Conservation (phyloP, 1,140 invertebrate genomes). For the Cylas formicarius region DNA sequence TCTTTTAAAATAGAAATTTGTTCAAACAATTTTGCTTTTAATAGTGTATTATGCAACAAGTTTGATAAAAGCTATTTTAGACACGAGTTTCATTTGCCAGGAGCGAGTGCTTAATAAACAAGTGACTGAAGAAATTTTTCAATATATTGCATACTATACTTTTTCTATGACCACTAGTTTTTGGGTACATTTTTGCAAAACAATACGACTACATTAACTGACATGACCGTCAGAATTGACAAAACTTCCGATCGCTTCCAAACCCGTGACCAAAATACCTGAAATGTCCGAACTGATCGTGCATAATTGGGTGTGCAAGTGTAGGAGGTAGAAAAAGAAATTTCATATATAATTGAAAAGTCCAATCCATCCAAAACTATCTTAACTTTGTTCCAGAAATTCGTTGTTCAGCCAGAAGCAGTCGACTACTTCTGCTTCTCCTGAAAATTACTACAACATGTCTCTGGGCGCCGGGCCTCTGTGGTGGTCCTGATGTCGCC, state of each 20-base stretch:
- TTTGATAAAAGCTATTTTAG: too few relatives aligned
- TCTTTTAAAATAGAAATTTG: too few relatives aligned
- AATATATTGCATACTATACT: too few relatives aligned
- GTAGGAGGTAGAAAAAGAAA: background rate
- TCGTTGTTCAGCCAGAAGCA: constrained; percentile 47
- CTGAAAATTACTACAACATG: constrained; percentile 65
- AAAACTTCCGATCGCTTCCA: background rate
- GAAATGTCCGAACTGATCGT: background rate
- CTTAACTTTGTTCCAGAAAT: constrained; percentile 27
- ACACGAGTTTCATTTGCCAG: too few relatives aligned
- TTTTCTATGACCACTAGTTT: too few relatives aligned
- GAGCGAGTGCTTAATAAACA: too few relatives aligned
- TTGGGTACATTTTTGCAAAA: too few relatives aligned
- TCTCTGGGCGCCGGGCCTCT: constrained; percentile 96
- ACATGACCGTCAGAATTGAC: background rate
- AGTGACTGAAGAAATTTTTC: too few relatives aligned
- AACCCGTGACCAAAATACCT: constrained; percentile 2
- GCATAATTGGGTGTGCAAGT: background rate
- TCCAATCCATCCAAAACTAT: too few relatives aligned
- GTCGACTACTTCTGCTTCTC: constrained; percentile 49
- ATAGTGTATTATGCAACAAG: too few relatives aligned
- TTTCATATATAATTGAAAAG: background rate
- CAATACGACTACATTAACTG: constrained; percentile 1
- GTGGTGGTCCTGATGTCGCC: constrained; percentile 94
- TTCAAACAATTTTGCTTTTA: too few relatives aligned